Evolutionary conservation across 1,140 invertebrate species (phyloP).

Genomic region (Ooceraea biroi): DNA sequence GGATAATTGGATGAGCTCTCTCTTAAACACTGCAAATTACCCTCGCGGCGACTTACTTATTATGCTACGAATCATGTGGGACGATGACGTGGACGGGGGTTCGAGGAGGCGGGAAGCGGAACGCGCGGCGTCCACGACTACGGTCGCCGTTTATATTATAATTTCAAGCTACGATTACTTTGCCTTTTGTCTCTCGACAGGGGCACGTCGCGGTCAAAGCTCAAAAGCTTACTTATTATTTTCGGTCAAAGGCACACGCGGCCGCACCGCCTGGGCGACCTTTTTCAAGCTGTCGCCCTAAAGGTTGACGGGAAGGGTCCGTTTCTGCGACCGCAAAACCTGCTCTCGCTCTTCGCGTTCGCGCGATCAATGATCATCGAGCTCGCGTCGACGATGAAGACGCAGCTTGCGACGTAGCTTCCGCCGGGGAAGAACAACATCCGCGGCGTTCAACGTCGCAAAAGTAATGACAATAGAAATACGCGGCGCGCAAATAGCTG

Average conservation of each 20-base stretch:
- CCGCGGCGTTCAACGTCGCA: too few species aligned
- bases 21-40: constrained; percentile 83
- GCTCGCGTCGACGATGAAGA: too few species aligned
- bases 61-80: constrained; percentile 75
- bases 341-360: background rate
- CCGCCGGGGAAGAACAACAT: too few species aligned
- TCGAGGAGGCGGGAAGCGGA: constrained; percentile 23
- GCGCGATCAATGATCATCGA: constrained; percentile 26
- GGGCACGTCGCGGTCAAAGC: constrained; percentile 76
- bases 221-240: constrained; percentile 81
- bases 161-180: constrained; percentile 85
- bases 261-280: constrained; percentile 39
- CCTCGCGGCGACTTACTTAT: constrained; percentile 84
- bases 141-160: constrained; percentile 81
- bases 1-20: constrained; percentile 84
- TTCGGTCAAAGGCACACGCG: constrained; percentile 71
- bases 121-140: constrained; percentile 43
- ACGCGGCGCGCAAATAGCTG: constrained; percentile 44
- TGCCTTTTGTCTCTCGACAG: constrained; percentile 81
- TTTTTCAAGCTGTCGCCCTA: constrained; percentile 63
- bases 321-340: constrained; percentile 48
- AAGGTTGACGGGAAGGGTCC: constrained; percentile 43
- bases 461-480: too few species aligned
- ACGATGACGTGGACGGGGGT: constrained; percentile 71
- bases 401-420: too few species aligned